Evolutionary conservation across 2,113 vertebrate species (phyloP).

Genomic region (Nipponia nippon): DNA sequence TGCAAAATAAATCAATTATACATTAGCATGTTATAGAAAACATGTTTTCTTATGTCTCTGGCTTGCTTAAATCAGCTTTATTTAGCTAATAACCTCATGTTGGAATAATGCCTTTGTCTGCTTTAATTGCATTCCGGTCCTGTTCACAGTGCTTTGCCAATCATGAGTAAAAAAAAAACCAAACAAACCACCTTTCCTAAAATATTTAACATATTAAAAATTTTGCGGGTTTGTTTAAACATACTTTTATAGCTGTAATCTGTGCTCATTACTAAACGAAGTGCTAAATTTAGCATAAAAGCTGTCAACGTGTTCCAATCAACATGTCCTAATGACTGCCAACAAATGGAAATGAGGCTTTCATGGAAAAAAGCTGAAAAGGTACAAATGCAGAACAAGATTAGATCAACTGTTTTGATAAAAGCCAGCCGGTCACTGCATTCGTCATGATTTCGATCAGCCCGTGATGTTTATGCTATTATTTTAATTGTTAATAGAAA

Average conservation of each 20-base stretch:
- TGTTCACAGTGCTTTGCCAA: neutral
- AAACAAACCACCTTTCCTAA: neutral
- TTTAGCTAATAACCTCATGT: neutral
- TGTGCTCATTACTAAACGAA: slow-evolving; percentile 17
- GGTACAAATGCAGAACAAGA: neutral
- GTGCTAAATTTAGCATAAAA: slow-evolving; percentile 32
- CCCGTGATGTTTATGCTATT: accelerated
- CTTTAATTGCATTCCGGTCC: neutral
- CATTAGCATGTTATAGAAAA: neutral
- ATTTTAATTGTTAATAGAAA: neutral
- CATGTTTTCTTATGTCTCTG: neutral
- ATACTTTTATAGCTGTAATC: neutral
- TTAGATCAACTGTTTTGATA: neutral
- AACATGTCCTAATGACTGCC: slow-evolving; percentile 2
- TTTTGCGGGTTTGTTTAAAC: slow-evolving; percentile 37
- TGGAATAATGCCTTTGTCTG: neutral
- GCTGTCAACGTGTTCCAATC: slow-evolving; percentile 10
- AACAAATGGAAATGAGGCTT: slow-evolving; percentile 4
- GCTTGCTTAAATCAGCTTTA: neutral
- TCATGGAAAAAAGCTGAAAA: neutral
- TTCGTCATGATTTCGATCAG: neutral
- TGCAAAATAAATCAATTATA: neutral
- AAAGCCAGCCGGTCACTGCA: neutral
- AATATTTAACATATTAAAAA: neutral
- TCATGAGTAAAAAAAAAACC: neutral